Base-by-base conservation (phyloP, 2,888 invertebrate species). In the Pammene fasciana region DNA sequence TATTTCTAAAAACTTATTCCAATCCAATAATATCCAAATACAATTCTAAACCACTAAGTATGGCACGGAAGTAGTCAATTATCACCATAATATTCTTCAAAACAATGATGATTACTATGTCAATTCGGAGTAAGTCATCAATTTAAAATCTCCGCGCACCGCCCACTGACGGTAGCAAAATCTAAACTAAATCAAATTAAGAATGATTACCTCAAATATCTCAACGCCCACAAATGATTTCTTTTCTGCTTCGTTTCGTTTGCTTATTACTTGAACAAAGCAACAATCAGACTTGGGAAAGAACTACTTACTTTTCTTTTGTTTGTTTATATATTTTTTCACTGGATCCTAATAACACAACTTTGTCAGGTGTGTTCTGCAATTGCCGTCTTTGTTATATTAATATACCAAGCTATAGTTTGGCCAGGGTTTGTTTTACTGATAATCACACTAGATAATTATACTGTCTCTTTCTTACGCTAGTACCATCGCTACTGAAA, bases 111-210 rank as follows among this genome's bases (percentile, higher is more conserved):
- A 61, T 54, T 43, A 43, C 26, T 41, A 45, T 43, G 64, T 64
- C 54, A 43, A 26, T 34, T 0, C 45, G n/a, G 16, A 64, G 54
- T 55, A 34, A 54, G 64, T 14, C 7, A 64, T 52, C 64, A 54
- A 54, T 64, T 45, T 41, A 4, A 26, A 59, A 64, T 34, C 45
- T 1, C 60, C 50, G n/a, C 50, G 43, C 67, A 60, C 60, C 50
- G n/a, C 59, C 59, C 67, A 60, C 60, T 3, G 14, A 50, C 52
- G 60, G 52, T 60, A 67, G 59, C 64, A 43, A 70, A 70, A 50
- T 43, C 10, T 26, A 26, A 26, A 26, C 26, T 46, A 46, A 46
- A 52, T 46, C 34, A 65, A 56, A 26, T 45, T 46, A 60, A 18
- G 34, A 54, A 59, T 67, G 57, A 59, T 66, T 36, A 50, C 48